Conservation (phyloP, 2,113 vertebrate genomes). For the Phrynosoma platyrhinos region DNA sequence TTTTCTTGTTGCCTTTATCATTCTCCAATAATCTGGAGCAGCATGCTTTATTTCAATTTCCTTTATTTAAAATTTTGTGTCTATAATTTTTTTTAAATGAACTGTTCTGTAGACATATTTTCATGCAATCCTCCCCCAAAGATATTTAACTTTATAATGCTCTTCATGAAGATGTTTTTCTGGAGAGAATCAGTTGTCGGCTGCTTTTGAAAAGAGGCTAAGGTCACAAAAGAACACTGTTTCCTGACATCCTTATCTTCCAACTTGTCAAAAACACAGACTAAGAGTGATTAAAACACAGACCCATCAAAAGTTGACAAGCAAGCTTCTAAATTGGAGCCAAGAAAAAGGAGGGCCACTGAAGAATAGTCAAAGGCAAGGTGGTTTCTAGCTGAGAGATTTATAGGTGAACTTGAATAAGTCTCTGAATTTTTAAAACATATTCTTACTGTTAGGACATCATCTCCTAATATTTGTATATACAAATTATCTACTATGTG, state of each 20-base stretch:
- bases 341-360: slow-evolving; percentile 41
- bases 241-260: slow-evolving; percentile 38
- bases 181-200: slow-evolving; percentile 18
- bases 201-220: slow-evolving; percentile 40
- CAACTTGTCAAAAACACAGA: slow-evolving; percentile 30
- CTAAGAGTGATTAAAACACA: slow-evolving; percentile 37
- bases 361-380: slow-evolving; percentile 3
- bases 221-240: slow-evolving; percentile 33
- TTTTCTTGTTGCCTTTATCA: background rate
- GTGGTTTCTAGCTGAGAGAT: slow-evolving; percentile 13
- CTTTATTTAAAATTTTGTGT: slow-evolving; percentile 19
- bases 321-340: slow-evolving; percentile 36
- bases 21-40: slow-evolving; percentile 41
- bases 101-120: rapidly evolving
- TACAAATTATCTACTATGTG: background rate
- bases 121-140: background rate
- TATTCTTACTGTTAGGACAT: background rate
- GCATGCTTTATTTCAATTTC: slow-evolving; percentile 40
- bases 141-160: slow-evolving; percentile 2
- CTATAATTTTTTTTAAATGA: slow-evolving; percentile 12
- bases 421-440: slow-evolving; percentile 35
- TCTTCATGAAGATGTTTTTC: background rate
- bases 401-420: slow-evolving; percentile 35
- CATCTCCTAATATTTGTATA: no score
- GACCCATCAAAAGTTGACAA: slow-evolving; percentile 56